Percentiles rank a stretch among this genome's conserved stretches.
phyloP scores from a whole-genome alignment of 2,113 vertebrate genomes.

The Hippoglossus stenolepis region DNA sequence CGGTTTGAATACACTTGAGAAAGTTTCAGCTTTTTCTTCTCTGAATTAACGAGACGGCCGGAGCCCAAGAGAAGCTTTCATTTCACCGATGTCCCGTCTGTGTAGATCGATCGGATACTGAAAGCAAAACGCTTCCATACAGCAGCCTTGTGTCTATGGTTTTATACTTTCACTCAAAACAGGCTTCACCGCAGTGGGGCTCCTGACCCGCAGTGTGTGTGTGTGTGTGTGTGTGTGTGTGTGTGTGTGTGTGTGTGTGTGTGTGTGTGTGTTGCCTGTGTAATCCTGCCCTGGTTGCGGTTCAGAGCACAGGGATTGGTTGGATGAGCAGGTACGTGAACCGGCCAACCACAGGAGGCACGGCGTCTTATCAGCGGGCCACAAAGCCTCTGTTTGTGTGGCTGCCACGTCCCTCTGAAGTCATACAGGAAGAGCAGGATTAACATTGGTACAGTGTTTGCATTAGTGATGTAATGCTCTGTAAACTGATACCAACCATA shows the following conservation, averaged over 20 bases:
- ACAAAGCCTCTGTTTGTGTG: slow-evolving; percentile 56
- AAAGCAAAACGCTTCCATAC: too few species aligned
- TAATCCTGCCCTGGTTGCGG: slow-evolving; percentile 26
- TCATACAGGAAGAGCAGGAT: slow-evolving; percentile 69
- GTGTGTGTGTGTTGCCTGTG: slow-evolving; percentile 16
- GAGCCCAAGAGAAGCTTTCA: too few species aligned
- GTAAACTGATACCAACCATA: slow-evolving; percentile 59
- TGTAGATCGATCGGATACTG: too few species aligned
- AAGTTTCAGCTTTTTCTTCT: too few species aligned
- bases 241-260: slow-evolving; percentile 6
- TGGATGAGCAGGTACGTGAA: slow-evolving; percentile 16
- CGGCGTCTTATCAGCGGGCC: slow-evolving; percentile 44
- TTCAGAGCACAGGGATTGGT: slow-evolving; percentile 41
- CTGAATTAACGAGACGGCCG: too few species aligned
- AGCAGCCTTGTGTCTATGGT: not conserved
- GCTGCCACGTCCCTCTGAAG: slow-evolving; percentile 36
- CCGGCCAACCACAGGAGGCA: slow-evolving; percentile 23
- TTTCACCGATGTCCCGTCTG: too few species aligned
- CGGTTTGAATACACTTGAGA: too few species aligned
- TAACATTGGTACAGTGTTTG: slow-evolving; percentile 62
- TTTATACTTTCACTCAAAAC: too few species aligned
- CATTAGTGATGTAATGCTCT: slow-evolving; percentile 73
- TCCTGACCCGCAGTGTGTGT: slow-evolving; percentile 22
- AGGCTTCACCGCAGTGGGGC: not conserved
- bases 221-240: too few species aligned